phyloP scores from a whole-genome alignment of 2,888 invertebrate species.

The Brachyptera putata region DNA sequence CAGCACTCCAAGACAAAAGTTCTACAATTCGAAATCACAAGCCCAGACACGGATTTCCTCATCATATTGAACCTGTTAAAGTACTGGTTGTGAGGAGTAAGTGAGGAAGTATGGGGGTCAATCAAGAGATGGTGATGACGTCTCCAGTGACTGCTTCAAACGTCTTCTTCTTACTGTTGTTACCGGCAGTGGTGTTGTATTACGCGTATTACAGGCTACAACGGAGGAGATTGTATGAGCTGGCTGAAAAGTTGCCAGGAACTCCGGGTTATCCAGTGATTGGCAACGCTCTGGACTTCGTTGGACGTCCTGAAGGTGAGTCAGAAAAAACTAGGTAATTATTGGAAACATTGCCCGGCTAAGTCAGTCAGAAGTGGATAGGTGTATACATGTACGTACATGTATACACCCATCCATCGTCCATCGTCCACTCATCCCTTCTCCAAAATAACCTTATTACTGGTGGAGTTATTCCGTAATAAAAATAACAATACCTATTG shows the following conservation, averaged over 20 bases:
- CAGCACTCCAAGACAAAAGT: too few species aligned
- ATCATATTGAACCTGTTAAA: conserved; percentile 5
- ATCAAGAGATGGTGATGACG: not conserved
- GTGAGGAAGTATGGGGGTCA: not conserved
- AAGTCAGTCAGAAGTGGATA: too few species aligned
- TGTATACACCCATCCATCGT: too few species aligned
- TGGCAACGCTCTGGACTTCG: conserved; percentile 66
- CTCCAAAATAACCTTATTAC: too few species aligned
- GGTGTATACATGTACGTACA: too few species aligned
- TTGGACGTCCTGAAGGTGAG: conserved; percentile 28
- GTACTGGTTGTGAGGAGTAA: conserved; percentile 12
- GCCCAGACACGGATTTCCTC: not conserved
- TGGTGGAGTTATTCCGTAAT: too few species aligned
- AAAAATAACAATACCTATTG: too few species aligned
- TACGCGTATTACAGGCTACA: conserved; percentile 72
- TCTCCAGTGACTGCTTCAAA: conserved; percentile 13
- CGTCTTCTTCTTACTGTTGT: conserved; percentile 48
- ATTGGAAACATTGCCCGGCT: not conserved
- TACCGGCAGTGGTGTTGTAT: conserved; percentile 66
- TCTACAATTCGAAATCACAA: too few species aligned
- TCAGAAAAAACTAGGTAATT: not conserved
- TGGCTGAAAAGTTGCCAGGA: conserved; percentile 68
- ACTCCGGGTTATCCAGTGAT: conserved; percentile 67
- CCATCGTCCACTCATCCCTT: too few species aligned
- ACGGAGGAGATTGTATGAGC: conserved; percentile 63